Conservation (phyloP, 2,888 invertebrate species). For the Monoplex corrugatus region DNA sequence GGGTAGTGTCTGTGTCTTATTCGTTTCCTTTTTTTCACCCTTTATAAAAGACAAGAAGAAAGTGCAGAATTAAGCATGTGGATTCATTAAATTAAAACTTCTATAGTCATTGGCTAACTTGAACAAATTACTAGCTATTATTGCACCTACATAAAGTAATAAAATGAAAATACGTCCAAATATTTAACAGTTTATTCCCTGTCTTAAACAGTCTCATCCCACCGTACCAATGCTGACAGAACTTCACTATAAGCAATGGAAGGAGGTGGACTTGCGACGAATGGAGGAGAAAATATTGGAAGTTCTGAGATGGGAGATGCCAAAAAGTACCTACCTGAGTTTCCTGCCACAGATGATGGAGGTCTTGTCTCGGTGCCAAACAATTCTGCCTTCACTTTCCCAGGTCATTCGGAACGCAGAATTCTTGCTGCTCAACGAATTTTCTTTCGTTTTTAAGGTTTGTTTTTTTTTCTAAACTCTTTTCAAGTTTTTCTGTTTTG, state of each 20-base stretch:
- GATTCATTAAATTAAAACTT: too few species aligned
- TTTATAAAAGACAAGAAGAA: too few species aligned
- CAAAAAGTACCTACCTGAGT: constrained; percentile 69
- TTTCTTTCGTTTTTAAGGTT: constrained; percentile 52
- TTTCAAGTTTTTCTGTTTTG: background rate
- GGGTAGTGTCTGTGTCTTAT: too few species aligned
- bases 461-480: background rate
- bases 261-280: constrained; percentile 73
- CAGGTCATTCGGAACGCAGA: constrained; percentile 35
- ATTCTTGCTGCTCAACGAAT: constrained; percentile 37
- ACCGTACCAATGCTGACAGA: constrained; percentile 69
- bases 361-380: background rate
- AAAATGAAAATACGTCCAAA: too few species aligned
- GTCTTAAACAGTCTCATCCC: background rate
- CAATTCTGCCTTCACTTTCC: background rate
- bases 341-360: constrained; percentile 61
- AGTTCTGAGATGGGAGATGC: constrained; percentile 74
- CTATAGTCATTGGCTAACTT: too few species aligned
- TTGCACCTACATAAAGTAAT: too few species aligned
- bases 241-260: constrained; percentile 74
- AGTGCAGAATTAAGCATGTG: too few species aligned
- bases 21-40: too few species aligned
- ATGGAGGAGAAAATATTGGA: constrained; percentile 78
- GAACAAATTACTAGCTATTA: too few species aligned
- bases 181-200: too few species aligned